These are phyloP conservation scores for Agriopis marginaria DNA, from an alignment of 2,888 invertebrate genomes.

Conservation along the genomic window DNA sequence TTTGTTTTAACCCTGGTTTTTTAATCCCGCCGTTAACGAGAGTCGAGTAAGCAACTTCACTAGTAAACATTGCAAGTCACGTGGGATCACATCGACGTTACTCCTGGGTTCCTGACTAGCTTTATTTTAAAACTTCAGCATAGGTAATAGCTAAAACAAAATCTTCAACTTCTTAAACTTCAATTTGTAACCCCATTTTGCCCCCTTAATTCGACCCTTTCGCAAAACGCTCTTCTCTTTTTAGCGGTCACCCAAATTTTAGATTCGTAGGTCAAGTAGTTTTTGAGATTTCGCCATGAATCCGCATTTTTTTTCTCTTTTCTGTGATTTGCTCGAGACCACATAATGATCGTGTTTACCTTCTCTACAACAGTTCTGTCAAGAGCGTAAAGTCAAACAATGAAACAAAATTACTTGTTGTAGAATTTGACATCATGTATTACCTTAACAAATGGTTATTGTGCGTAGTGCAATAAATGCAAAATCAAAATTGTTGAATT, in stretches of 20 bases:
- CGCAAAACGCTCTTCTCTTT: too few relatives aligned
- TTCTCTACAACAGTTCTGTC: background rate
- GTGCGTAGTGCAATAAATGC: constrained; percentile 35
- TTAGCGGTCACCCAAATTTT: too few relatives aligned
- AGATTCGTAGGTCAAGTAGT: too few relatives aligned
- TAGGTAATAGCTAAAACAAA: background rate
- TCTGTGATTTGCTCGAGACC: too few relatives aligned
- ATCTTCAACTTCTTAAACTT: background rate
- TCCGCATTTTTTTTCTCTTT: too few relatives aligned
- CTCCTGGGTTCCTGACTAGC: background rate
- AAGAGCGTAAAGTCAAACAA: background rate
- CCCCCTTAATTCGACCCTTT: too few relatives aligned
- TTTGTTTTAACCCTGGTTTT: constrained; percentile 54
- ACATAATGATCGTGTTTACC: too few relatives aligned
- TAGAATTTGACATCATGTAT: background rate
- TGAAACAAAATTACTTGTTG: background rate
- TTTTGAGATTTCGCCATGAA: too few relatives aligned
- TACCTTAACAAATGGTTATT: background rate
- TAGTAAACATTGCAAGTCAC: constrained; percentile 31
- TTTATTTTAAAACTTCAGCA: constrained; percentile 11
- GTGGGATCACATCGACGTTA: constrained; percentile 13
- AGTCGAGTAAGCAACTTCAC: constrained; percentile 42
- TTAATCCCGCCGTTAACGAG: constrained; percentile 61
- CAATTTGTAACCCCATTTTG: background rate
- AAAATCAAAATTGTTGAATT: background rate